These are phyloP conservation scores for Euclidia mi DNA, from an alignment of 2,888 invertebrate species.

Conservation along the genomic window DNA sequence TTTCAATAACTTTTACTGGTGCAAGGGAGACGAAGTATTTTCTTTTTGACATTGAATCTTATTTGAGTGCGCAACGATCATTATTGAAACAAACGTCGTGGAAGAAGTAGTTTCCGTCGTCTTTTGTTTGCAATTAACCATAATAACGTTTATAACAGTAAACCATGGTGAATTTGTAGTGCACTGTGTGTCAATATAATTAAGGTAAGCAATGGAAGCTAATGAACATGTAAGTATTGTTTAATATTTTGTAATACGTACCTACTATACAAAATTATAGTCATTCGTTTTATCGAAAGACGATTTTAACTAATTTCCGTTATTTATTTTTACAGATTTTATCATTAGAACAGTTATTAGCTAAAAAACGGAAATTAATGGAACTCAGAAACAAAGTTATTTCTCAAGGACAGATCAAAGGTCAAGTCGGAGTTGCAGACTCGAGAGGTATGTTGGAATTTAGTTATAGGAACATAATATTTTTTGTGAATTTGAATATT, in stretches of 20 bases:
- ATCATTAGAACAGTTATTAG: constrained; percentile 19
- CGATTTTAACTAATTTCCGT: too few relatives aligned
- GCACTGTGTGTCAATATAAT: too few relatives aligned
- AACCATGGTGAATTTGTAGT: too few relatives aligned
- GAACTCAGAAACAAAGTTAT: constrained; percentile 18
- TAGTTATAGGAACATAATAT: neutral
- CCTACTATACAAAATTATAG: too few relatives aligned
- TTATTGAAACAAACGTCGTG: too few relatives aligned
- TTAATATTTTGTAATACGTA: too few relatives aligned
- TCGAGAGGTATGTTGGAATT: constrained; percentile 13
- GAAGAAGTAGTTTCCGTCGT: too few relatives aligned
- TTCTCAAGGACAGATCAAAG: constrained; percentile 21
- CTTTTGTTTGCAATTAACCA: too few relatives aligned
- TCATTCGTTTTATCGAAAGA: too few relatives aligned
- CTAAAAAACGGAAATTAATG: constrained; percentile 18
- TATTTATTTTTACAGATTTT: constrained; percentile 19
- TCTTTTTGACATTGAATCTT: constrained; percentile 11
- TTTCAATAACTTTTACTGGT: neutral
- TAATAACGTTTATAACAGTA: too few relatives aligned
- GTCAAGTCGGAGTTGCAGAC: constrained; percentile 15
- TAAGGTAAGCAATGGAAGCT: constrained; percentile 19
- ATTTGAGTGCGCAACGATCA: constrained; percentile 15
- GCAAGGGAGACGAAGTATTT: constrained; percentile 24
- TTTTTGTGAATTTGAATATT: constrained; percentile 11
- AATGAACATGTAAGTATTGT: constrained; percentile 17